These are phyloP conservation scores for Poecilobothrus nobilitatus DNA, from an alignment of 2,888 invertebrate species.

Conservation along the genomic window DNA sequence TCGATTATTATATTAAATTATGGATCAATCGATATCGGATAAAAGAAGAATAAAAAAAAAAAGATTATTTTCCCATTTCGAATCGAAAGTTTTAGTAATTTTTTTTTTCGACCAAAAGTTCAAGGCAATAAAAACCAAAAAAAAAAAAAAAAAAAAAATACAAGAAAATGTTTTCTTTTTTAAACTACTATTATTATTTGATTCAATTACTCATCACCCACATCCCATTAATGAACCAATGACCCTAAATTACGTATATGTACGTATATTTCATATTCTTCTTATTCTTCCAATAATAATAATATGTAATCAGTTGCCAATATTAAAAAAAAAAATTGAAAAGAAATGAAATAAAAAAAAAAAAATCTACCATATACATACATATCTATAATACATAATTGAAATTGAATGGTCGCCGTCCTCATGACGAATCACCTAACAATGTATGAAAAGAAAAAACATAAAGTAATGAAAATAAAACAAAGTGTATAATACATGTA, in stretches of 20 bases:
- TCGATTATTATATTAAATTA: too few relatives aligned
- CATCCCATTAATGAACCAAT: neutral
- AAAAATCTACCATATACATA: too few relatives aligned
- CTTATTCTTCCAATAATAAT: neutral
- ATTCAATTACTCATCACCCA: conserved; percentile 4
- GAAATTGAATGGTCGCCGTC: too few relatives aligned
- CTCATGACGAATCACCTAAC: neutral
- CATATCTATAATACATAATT: too few relatives aligned
- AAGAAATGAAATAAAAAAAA: too few relatives aligned
- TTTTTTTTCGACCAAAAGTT: neutral
- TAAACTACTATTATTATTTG: neutral
- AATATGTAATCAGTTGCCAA: neutral
- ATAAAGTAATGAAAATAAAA: neutral
- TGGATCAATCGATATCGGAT: too few relatives aligned
- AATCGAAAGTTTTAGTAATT: too few relatives aligned
- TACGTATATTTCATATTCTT: neutral
- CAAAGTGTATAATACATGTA: neutral
- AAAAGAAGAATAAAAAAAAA: too few relatives aligned
- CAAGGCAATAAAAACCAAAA: too few relatives aligned
- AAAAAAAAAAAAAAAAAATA: too few relatives aligned
- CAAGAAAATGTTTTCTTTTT: neutral
- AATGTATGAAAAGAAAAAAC: neutral
- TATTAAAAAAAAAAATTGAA: neutral
- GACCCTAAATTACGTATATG: neutral
- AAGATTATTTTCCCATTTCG: too few relatives aligned